These are phyloP conservation scores for Nycticryphes semicollaris DNA, from an alignment of 2,113 vertebrate genomes.

Conservation along the genomic window DNA sequence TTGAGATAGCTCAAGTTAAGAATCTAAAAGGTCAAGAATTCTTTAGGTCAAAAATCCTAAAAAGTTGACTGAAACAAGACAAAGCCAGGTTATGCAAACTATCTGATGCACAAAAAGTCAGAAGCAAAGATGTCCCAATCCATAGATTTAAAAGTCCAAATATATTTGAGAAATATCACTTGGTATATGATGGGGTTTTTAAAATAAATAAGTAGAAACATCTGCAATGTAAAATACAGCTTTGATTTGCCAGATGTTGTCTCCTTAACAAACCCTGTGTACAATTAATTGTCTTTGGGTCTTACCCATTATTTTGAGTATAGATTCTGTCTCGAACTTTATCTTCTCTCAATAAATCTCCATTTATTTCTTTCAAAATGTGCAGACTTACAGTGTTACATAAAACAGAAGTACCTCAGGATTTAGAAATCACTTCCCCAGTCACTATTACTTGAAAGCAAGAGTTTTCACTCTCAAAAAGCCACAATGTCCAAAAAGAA, in stretches of 20 bases:
- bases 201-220: not conserved
- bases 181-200: not conserved
- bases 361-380: not conserved
- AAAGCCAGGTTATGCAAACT: not conserved
- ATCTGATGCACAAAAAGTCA: not conserved
- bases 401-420: constrained; percentile 39
- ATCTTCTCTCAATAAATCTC: not conserved
- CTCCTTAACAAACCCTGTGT: not conserved
- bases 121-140: not conserved
- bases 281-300: not conserved
- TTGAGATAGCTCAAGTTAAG: not conserved
- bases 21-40: not conserved
- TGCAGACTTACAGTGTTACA: not conserved
- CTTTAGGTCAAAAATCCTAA: not conserved
- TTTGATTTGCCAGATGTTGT: not conserved
- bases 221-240: not conserved
- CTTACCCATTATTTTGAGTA: not conserved
- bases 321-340: not conserved
- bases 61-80: not conserved
- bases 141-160: not conserved
- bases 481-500: constrained; percentile 34
- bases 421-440: constrained; percentile 60
- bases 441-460: constrained; percentile 75
- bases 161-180: not conserved
- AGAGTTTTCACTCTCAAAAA: constrained; percentile 53